Evolutionary conservation across 2,797 vertebrate species (phyloP).

Genomic region (Loriculus beryllinus): DNA sequence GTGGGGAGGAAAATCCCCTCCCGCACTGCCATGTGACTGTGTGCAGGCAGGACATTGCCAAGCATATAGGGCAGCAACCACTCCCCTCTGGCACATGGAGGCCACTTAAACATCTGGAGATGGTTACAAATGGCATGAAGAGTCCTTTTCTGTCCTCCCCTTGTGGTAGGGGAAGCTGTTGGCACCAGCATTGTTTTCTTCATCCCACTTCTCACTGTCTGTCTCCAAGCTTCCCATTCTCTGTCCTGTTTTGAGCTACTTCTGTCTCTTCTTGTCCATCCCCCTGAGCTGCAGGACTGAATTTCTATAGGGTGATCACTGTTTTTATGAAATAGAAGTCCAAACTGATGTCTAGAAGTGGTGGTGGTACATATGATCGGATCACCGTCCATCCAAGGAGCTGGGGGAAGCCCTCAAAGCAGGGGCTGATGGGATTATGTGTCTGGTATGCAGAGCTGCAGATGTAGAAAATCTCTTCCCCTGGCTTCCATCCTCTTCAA

Average conservation of each 20-base stretch:
- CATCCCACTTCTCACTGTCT: background rate
- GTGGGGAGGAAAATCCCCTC: background rate
- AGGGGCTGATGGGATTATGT: background rate
- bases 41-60: background rate
- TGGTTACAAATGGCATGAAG: background rate
- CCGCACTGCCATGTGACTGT: rapidly evolving
- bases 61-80: rapidly evolving
- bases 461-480: background rate
- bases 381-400: background rate
- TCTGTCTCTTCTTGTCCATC: background rate
- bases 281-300: background rate
- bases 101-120: background rate
- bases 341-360: background rate
- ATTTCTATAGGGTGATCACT: background rate
- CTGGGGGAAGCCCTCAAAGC: background rate
- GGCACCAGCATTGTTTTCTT: background rate
- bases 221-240: background rate
- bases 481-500: background rate
- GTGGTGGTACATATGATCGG: background rate
- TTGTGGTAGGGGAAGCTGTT: background rate
- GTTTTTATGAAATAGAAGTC: background rate
- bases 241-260: background rate
- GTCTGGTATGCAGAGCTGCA: background rate
- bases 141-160: background rate
- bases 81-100: background rate